These are phyloP conservation scores for Girardinichthys multiradiatus DNA, from an alignment of 2,113 vertebrate species.

Conservation along the genomic window DNA sequence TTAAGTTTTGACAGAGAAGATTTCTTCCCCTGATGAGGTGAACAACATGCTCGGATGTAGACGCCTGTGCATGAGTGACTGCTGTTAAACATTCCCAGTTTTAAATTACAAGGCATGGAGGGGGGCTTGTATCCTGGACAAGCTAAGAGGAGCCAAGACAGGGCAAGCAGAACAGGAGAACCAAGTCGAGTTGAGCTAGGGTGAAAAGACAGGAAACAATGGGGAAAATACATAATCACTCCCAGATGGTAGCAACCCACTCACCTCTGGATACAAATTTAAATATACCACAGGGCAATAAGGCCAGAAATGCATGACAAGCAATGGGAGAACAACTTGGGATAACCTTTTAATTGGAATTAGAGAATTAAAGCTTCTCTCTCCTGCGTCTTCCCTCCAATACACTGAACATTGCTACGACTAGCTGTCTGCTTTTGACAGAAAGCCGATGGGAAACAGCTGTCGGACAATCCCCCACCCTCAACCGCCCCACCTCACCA, in stretches of 20 bases:
- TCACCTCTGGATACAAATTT: conserved; percentile 60
- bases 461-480: conserved; percentile 55
- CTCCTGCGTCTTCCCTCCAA: conserved; percentile 45
- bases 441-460: conserved; percentile 79
- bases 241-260: conserved; percentile 75
- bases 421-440: conserved; percentile 65
- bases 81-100: conserved; percentile 71
- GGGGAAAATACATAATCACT: conserved; percentile 78
- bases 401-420: conserved; percentile 48
- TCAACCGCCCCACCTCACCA: background rate
- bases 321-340: conserved; percentile 74
- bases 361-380: conserved; percentile 53
- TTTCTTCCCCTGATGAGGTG: conserved; percentile 53
- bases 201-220: conserved; percentile 77
- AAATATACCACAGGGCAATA: conserved; percentile 32
- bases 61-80: conserved; percentile 62
- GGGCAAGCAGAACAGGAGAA: conserved; percentile 46
- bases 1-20: conserved; percentile 8
- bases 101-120: conserved; percentile 67
- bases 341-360: conserved; percentile 76
- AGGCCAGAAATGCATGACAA: conserved; percentile 50
- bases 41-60: conserved; percentile 69
- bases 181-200: conserved; percentile 44
- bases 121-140: conserved; percentile 60
- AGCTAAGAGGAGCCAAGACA: conserved; percentile 61